Evolutionary conservation across 2,797 vertebrate species (phyloP).

Genomic region (Allobates femoralis): DNA sequence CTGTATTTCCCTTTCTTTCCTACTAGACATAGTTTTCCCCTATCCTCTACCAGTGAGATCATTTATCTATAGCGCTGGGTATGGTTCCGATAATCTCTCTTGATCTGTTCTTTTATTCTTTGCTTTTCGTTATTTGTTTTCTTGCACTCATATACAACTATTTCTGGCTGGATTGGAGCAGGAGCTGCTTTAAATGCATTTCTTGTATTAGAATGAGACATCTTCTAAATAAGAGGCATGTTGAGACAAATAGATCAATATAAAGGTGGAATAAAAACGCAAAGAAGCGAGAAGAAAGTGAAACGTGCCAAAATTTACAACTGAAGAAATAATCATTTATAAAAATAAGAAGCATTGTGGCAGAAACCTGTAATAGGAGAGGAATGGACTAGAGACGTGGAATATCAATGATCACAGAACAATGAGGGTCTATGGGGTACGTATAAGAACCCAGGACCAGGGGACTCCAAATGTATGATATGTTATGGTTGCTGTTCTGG

Average conservation of each 20-base stretch:
- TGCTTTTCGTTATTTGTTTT: background rate
- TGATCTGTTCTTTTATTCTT: background rate
- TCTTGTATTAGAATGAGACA: background rate
- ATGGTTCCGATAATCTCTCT: background rate
- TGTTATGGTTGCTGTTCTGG: too few species aligned
- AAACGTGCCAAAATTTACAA: conserved; percentile 14
- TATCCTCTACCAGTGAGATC: background rate
- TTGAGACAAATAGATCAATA: conserved; percentile 39
- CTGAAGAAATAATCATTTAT: background rate
- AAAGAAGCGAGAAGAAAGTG: background rate
- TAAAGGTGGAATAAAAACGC: background rate
- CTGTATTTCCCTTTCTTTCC: too few species aligned
- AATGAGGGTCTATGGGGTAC: too few species aligned
- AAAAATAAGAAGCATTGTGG: background rate
- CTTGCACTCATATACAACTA: background rate
- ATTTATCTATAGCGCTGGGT: background rate
- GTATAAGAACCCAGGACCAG: too few species aligned
- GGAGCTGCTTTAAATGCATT: background rate
- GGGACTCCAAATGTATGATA: too few species aligned
- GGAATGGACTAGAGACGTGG: background rate
- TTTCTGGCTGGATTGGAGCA: background rate
- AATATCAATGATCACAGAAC: background rate
- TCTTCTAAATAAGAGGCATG: conserved; percentile 28
- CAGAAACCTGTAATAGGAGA: background rate
- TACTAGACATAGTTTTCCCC: background rate